Evolutionary conservation across 2,113 vertebrate species (phyloP).

Genomic region (Heliornis fulica): DNA sequence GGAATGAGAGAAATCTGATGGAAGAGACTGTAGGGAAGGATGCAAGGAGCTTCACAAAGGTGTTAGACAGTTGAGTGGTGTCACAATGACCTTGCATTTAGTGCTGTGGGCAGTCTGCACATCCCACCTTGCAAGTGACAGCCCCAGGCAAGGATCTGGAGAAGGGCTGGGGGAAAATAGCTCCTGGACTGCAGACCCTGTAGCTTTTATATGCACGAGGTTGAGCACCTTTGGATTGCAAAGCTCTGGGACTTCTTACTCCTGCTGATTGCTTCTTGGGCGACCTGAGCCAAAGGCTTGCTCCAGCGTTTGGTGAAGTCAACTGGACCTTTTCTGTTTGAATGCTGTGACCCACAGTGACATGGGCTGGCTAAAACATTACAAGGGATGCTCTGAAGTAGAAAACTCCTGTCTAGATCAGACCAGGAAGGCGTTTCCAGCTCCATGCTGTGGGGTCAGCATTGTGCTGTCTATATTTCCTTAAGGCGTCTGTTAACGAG

Average conservation of each 20-base stretch:
- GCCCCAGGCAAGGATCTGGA: background rate
- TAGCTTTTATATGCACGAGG: background rate
- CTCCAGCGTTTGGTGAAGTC: background rate
- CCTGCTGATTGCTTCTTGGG: background rate
- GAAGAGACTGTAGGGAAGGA: background rate
- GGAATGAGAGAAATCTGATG: background rate
- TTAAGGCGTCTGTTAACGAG: background rate
- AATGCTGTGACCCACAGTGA: background rate
- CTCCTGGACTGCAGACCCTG: background rate
- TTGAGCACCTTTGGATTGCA: background rate
- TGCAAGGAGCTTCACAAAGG: background rate
- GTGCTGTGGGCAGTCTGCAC: background rate
- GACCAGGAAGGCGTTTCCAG: background rate
- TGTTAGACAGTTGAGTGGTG: background rate
- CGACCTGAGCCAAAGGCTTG: background rate
- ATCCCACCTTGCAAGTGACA: background rate
- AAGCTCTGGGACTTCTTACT: background rate
- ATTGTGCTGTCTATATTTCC: background rate
- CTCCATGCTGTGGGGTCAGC: conserved; percentile 3
- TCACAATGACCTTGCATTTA: background rate
- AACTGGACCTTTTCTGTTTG: background rate
- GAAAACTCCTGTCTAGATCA: background rate
- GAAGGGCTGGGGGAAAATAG: background rate
- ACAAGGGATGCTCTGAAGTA: background rate
- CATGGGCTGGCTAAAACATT: background rate